Evolutionary conservation across 2,888 invertebrate species (phyloP).

Genomic region (Caprella mutica): DNA sequence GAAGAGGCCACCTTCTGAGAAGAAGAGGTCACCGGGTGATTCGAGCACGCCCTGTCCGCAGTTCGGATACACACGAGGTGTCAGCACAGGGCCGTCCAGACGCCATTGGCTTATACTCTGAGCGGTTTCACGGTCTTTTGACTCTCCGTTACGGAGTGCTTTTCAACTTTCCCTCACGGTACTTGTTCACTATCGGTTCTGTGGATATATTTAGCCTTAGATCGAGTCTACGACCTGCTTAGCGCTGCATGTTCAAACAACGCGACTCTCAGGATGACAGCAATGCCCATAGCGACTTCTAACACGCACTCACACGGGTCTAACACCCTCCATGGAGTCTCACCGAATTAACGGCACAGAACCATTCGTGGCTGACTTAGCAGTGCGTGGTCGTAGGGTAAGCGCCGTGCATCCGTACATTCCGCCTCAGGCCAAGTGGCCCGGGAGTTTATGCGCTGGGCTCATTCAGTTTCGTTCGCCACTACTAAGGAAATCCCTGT

Average conservation of each 20-base stretch:
- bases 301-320: background rate
- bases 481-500: too few species aligned
- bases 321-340: constrained; percentile 3
- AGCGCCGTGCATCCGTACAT: too few species aligned
- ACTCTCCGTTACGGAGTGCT: too few species aligned
- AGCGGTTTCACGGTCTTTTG: constrained; percentile 9
- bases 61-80: too few species aligned
- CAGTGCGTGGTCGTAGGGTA: background rate
- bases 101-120: constrained; percentile 7
- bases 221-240: constrained; percentile 9
- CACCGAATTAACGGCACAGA: background rate
- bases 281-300: background rate
- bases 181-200: background rate
- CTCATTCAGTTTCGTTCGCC: too few species aligned
- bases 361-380: constrained; percentile 4
- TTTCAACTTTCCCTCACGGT: too few species aligned
- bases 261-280: constrained; percentile 5
- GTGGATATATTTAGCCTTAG: constrained; percentile 8
- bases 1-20: too few species aligned
- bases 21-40: too few species aligned
- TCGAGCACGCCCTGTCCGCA: too few species aligned
- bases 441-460: too few species aligned
- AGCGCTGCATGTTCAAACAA: constrained; percentile 8
- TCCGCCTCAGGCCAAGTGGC: too few species aligned
- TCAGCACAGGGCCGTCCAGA: too few species aligned